Percentiles rank a stretch among this genome's conserved stretches.
phyloP scores from a whole-genome alignment of 2,113 vertebrate species.

The Tympanuchus pallidicinctus region DNA sequence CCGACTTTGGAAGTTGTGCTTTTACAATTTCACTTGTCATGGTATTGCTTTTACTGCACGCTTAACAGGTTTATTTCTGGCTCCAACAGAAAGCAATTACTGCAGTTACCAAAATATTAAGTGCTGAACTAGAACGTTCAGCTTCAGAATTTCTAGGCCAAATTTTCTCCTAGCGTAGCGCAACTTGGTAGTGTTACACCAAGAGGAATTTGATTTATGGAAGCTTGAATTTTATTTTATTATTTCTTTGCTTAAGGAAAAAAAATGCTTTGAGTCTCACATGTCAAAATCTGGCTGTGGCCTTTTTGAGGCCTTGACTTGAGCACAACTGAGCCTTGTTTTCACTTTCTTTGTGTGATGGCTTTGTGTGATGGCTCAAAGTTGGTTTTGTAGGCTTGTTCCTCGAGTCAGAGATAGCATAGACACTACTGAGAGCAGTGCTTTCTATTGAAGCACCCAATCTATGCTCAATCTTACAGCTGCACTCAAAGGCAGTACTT shows the following conservation, averaged over 20 bases:
- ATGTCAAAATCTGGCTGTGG: neutral
- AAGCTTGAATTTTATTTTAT: neutral
- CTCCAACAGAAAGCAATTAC: constrained; percentile 48
- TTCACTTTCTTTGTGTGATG: neutral
- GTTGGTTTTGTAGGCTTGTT: neutral
- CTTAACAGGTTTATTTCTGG: constrained; percentile 60
- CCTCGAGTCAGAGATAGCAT: neutral
- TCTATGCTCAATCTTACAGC: neutral
- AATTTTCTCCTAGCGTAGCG: neutral
- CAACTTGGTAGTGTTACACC: neutral
- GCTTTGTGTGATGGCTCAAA: neutral
- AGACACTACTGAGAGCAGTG: neutral
- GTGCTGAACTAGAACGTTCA: neutral
- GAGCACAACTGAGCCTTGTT: neutral
- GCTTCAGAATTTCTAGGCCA: neutral
- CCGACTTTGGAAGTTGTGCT: neutral
- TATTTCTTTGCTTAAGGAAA: neutral
- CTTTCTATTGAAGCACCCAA: neutral
- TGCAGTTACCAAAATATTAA: constrained; percentile 38
- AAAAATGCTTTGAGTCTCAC: neutral
- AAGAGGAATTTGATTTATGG: neutral
- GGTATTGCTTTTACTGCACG: constrained; percentile 12
- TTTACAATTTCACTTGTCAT: neutral
- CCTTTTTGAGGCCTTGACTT: neutral
- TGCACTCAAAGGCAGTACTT: accelerated